Evolutionary conservation across 2,888 invertebrate species (phyloP), one percentile per base, ranked within the genome.

Genomic region (Hartigia nigra): DNA sequence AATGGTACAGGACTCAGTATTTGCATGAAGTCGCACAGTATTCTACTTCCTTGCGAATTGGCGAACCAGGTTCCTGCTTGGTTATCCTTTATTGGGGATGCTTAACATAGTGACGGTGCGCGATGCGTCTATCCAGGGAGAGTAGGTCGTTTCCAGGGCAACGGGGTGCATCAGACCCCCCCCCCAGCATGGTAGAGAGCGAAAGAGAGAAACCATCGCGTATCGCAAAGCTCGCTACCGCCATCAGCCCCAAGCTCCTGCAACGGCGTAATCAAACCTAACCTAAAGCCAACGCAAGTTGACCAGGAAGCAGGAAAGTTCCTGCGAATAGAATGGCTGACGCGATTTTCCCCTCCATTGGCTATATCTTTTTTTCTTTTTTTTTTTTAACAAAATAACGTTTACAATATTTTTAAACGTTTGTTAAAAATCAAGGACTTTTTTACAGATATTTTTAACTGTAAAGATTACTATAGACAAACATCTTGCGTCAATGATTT

Each of bases 101-200:
- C 55, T 55, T 55, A 55, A 14, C 39, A 39, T 39, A 39, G 39
- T 39, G 39, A 39, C 23, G 23, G 55, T 55, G 14, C 39, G 39
- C 55, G 55, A 81, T 88, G 88, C 88, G 88, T 87, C 88, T 85
- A 87, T 89, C 90, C 90, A 90, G 91, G 91, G 90, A 90, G 89
- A 90, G 90, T 91, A 91, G 91, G 91, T 91, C 91, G 90, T 91
- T 89, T 86, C 90, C 88, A 90, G 90, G 90, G 90, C 85, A 88
- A 91, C 90, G 85, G 90, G 89, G 89, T 90, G 90, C 90, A 90
- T 89, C 88, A 87, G 86, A 87, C 84, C 85, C 87, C 84, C 82
- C 84, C 85, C 87, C 84, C 82, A 77, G 70, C 76, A 55, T 23
- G 3, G 23, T 55, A 55, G 23, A 34, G 14, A 23, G 39, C 12